phyloP scores from a whole-genome alignment of 1,140 invertebrate species.

The Drepana arcuata region DNA sequence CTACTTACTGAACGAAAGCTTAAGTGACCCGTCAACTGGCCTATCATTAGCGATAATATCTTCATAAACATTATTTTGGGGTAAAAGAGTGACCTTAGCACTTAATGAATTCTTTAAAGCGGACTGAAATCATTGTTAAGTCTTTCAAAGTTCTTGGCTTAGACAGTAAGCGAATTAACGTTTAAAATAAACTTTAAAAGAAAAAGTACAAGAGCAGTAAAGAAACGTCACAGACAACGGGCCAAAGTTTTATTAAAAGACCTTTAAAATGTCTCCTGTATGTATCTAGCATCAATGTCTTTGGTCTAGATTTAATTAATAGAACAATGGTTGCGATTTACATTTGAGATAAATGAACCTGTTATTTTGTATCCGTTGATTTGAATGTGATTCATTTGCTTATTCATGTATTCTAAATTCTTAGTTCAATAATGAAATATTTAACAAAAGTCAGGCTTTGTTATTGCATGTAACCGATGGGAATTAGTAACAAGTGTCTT shows the following conservation, averaged over 20 bases:
- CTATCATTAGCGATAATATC: too few relatives aligned
- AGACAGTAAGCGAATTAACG: conserved; percentile 17
- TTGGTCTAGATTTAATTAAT: conserved; percentile 3
- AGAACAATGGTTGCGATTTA: neutral
- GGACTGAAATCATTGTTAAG: conserved; percentile 22
- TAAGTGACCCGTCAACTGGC: neutral
- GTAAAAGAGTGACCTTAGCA: conserved; percentile 11
- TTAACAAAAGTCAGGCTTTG: too few relatives aligned
- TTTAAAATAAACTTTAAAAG: conserved; percentile 20
- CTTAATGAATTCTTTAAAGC: conserved; percentile 15
- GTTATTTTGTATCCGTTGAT: too few relatives aligned
- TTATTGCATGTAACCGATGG: too few relatives aligned
- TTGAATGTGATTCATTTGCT: too few relatives aligned
- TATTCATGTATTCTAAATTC: too few relatives aligned
- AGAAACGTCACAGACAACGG: conserved; percentile 21
- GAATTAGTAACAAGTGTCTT: too few relatives aligned
- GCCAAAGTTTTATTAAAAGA: conserved; percentile 23
- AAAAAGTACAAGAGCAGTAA: conserved; percentile 15
- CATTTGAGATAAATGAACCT: neutral
- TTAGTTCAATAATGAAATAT: too few relatives aligned
- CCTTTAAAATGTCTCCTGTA: conserved; percentile 14
- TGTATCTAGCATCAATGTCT: conserved; percentile 7
- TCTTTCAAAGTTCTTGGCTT: conserved; percentile 15
- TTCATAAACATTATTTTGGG: conserved; percentile 2
- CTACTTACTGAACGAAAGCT: neutral